Conservation (phyloP, 2,888 invertebrate genomes). For the Agonum fuliginosum region DNA sequence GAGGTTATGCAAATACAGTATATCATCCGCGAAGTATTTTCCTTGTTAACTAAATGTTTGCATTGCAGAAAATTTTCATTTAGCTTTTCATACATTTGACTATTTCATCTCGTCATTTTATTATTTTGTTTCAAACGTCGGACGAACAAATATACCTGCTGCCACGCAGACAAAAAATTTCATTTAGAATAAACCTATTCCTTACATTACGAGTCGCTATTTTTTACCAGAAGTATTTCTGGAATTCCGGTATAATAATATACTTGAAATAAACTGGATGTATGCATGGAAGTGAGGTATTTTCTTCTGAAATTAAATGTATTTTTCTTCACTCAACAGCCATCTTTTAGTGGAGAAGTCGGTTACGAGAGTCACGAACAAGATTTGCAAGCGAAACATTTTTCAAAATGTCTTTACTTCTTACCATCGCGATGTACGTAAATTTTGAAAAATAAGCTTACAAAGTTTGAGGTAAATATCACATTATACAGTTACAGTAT, state of each 20-base stretch:
- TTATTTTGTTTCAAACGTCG: neutral
- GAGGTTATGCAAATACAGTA: constrained; percentile 9
- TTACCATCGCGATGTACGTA: neutral
- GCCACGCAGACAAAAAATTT: constrained; percentile 45
- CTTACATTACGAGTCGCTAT: constrained; percentile 40
- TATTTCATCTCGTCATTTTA: constrained; percentile 51
- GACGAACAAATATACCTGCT: constrained; percentile 39
- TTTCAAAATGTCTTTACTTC: neutral
- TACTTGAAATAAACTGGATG: constrained; percentile 6
- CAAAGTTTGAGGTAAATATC: no score
- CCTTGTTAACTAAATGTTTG: constrained; percentile 33
- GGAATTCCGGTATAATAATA: constrained; percentile 24
- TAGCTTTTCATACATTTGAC: constrained; percentile 15
- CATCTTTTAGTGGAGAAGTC: neutral
- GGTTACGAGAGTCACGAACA: neutral
- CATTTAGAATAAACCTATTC: constrained; percentile 51
- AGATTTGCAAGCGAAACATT: neutral
- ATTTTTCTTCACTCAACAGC: constrained; percentile 37
- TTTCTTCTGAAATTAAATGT: constrained; percentile 41
- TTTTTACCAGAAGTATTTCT: constrained; percentile 34
- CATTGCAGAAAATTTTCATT: constrained; percentile 45
- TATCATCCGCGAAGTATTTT: neutral
- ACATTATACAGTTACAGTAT: no score
- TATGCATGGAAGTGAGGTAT: constrained; percentile 16
- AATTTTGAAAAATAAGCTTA: no score